Conservation (phyloP, 1,140 invertebrate species). For the Achroia grisella region DNA sequence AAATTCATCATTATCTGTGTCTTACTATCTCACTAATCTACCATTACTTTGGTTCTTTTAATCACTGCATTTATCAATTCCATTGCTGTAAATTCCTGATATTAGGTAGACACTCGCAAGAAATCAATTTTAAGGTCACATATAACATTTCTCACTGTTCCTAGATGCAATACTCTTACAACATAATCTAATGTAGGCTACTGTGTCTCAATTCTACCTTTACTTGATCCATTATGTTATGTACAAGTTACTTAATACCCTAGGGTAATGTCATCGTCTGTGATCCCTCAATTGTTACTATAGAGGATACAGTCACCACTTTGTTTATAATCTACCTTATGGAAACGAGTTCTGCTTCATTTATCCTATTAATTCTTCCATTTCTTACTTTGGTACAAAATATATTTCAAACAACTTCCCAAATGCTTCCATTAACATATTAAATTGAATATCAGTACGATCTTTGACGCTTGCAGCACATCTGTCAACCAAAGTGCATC, state of each 20-base stretch:
- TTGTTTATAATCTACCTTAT: not conserved
- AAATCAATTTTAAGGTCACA: not conserved
- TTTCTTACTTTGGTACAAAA: slow-evolving; percentile 1
- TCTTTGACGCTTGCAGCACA: no score
- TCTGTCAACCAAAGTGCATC: no score
- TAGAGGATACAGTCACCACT: slow-evolving; percentile 17
- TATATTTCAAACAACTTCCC: not conserved
- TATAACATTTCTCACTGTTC: not conserved
- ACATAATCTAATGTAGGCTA: slow-evolving; percentile 13
- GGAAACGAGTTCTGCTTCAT: not conserved
- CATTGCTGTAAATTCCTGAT: slow-evolving; percentile 37
- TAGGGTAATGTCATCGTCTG: slow-evolving; percentile 49
- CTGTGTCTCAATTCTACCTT: slow-evolving; percentile 23
- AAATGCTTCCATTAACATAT: no score
- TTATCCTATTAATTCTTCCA: no score
- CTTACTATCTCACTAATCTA: slow-evolving; percentile 32
- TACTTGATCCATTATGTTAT: slow-evolving; percentile 50
- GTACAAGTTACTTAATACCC: slow-evolving; percentile 48
- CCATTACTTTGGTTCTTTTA: slow-evolving; percentile 55
- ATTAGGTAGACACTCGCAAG: no score
- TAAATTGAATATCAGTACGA: no score
- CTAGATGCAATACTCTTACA: slow-evolving; percentile 4
- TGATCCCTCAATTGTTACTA: slow-evolving; percentile 51
- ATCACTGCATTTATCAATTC: slow-evolving; percentile 49
- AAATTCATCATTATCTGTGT: slow-evolving; percentile 23